phyloP scores from a whole-genome alignment of 2,888 invertebrate genomes.

The Harpalus rufipes region DNA sequence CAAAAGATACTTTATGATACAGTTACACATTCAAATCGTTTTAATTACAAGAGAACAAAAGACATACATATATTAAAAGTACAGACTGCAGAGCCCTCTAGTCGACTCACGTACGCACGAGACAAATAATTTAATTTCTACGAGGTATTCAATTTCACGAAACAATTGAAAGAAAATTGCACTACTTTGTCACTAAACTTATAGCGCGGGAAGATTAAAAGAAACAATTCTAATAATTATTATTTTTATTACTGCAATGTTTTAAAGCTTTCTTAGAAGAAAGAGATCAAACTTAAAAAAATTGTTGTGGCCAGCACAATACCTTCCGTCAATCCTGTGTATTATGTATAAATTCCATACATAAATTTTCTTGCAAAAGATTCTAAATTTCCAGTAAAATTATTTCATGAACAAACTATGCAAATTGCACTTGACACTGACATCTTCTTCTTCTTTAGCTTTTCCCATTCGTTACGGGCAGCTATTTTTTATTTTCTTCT shows the following conservation, averaged over 20 bases:
- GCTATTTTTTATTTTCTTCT: too few relatives aligned
- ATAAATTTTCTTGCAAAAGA: too few relatives aligned
- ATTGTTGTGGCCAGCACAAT: too few relatives aligned
- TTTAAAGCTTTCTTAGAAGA: neutral
- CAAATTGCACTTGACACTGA: too few relatives aligned
- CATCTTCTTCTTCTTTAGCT: too few relatives aligned
- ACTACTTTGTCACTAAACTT: constrained; percentile 34
- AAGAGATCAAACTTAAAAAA: neutral
- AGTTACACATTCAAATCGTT: constrained; percentile 33
- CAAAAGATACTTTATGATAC: constrained; percentile 36
- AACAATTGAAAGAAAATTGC: constrained; percentile 43
- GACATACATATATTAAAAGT: constrained; percentile 21
- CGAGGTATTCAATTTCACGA: constrained; percentile 23
- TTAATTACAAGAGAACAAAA: constrained; percentile 29
- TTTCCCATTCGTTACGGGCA: too few relatives aligned
- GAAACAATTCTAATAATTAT: constrained; percentile 20
- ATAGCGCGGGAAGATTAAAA: constrained; percentile 9
- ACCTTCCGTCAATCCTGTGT: too few relatives aligned
- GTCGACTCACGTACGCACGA: constrained; percentile 32
- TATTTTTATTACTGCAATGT: constrained; percentile 11
- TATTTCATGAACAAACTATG: too few relatives aligned
- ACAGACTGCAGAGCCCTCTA: constrained; percentile 9
- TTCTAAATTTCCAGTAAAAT: too few relatives aligned
- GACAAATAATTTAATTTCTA: constrained; percentile 50
- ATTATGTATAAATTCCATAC: too few relatives aligned